Base-by-base conservation (phyloP, 2,113 vertebrate genomes). In the Lamprotornis superbus region DNA sequence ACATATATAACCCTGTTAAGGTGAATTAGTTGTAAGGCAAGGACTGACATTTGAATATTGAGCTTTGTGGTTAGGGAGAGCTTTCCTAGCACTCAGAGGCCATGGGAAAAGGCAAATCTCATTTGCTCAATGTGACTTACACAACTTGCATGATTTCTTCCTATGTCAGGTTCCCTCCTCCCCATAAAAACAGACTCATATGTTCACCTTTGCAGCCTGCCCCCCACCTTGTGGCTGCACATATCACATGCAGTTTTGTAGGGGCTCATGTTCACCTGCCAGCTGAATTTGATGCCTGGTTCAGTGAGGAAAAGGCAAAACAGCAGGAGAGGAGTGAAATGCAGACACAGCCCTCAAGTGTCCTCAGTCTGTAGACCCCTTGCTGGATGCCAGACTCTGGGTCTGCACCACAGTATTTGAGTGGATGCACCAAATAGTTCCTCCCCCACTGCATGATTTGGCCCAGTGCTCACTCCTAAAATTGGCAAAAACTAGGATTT, bases 351-450 rank as follows among this genome's bases (percentile, higher is more conserved):
- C 7, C 8, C 42, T 70, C 21, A 81, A 50, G 27, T 13, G 4
- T 55, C 5, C 17, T 81, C 27, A 19, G 12, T 28, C 39, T 89
- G 15, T 21, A 82, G 47, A 87, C 8, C 12, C 6, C 15, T 49
- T 31, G 31, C 31, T 49, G 47, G 44, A 47, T 64, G 31, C 3
- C 60, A 87, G 37, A 46, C 11, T 71, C 60, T 77, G 3, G 0
- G 40, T 56, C 65, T 73, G 57, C 35, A 37, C 19, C 15, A 9
- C 0, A 33, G 17, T 0, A 0, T 61, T 44, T 28, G 15, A 60
- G 20, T 40, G 31, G 89, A 46, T 5, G 3, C n/a, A 73, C 17
- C 67, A 60, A 74, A 64, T 3, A 70, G 5, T 7, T 44, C 30
- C 56, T 25, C 11, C 7, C 18, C 2, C 17, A 5, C 7, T 46